Conservation (phyloP, 2,797 vertebrate genomes). For the Luscinia luscinia region DNA sequence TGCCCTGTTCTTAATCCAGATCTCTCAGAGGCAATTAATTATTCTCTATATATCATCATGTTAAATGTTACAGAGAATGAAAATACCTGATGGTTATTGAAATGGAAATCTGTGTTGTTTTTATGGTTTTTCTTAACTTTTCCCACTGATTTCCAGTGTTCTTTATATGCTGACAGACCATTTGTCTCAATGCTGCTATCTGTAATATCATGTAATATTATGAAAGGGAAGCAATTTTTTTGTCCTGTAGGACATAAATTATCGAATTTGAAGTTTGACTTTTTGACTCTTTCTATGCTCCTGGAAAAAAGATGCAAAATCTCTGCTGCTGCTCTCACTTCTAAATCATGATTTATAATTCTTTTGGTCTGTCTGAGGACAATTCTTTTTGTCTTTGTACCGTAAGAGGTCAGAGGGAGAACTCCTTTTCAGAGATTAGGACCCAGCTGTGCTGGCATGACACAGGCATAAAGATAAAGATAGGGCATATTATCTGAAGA, state of each 20-base stretch:
- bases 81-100: neutral
- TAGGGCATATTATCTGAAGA: neutral
- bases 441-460: neutral
- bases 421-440: neutral
- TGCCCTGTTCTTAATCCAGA: neutral
- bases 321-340: neutral
- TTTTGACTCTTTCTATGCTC: neutral
- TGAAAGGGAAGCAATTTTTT: neutral
- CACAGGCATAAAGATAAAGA: neutral
- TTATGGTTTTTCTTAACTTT: neutral
- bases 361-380: neutral
- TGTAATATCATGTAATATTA: neutral
- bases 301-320: neutral
- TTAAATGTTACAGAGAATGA: neutral
- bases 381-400: neutral
- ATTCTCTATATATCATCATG: neutral
- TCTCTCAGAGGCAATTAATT: neutral
- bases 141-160: neutral
- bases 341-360: neutral
- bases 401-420: accelerated
- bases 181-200: neutral
- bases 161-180: neutral
- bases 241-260: neutral
- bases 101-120: neutral
- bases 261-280: neutral